Conservation (phyloP, 2,113 vertebrate species). For the Psittacula cyanocephala region DNA sequence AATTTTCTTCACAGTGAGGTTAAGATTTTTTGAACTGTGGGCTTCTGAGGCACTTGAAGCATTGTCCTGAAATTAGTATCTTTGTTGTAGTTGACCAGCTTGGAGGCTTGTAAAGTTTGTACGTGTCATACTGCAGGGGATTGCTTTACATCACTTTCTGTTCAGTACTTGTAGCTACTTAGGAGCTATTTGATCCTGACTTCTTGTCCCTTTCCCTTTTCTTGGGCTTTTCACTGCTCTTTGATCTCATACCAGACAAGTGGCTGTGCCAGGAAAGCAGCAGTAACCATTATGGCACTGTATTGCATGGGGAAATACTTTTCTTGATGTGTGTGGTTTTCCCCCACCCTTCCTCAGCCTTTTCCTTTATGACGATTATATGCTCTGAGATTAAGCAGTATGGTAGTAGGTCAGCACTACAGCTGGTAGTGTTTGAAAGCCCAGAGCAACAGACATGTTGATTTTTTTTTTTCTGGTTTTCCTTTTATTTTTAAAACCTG, state of each 20-base stretch:
- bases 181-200: neutral
- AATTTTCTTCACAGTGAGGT: neutral
- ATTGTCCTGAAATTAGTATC: neutral
- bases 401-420: neutral
- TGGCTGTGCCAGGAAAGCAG: neutral
- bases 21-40: neutral
- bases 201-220: neutral
- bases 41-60: neutral
- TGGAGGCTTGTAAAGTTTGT: neutral
- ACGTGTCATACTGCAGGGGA: neutral
- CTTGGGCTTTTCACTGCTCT: neutral
- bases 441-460: neutral
- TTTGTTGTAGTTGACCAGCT: fast-evolving
- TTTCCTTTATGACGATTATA: neutral
- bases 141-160: neutral
- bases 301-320: neutral
- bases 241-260: neutral
- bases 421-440: neutral
- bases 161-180: neutral
- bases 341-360: neutral
- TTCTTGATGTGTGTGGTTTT: neutral
- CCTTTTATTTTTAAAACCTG: neutral
- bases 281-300: neutral
- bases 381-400: neutral
- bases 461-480: neutral